These are phyloP conservation scores for Etia nguti DNA, from an alignment of 2,113 vertebrate genomes.

Conservation along the genomic window DNA sequence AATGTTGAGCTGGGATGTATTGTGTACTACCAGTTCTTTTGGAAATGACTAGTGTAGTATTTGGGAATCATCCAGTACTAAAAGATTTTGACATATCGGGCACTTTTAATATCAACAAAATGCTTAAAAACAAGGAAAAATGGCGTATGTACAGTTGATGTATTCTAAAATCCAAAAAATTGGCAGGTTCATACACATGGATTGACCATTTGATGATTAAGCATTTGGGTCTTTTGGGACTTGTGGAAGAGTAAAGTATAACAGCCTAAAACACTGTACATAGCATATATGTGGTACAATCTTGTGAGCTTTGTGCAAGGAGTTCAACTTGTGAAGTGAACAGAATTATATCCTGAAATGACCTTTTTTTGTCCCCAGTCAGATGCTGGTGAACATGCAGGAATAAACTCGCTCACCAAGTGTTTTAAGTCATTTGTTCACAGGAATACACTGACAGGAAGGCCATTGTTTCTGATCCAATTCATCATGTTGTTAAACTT, in stretches of 20 bases:
- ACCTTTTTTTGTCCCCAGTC: neutral
- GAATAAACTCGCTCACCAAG: neutral
- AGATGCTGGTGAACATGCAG: neutral
- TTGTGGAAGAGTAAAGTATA: neutral
- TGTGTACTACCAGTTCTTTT: neutral
- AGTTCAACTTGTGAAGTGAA: neutral
- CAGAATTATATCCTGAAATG: neutral
- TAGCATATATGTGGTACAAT: neutral
- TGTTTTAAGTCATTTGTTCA: neutral
- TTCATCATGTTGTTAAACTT: neutral
- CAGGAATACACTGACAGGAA: neutral
- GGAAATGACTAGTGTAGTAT: neutral
- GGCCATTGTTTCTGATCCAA: neutral
- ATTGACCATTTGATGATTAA: neutral
- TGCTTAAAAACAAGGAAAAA: neutral
- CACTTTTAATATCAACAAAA: neutral
- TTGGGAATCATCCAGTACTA: neutral
- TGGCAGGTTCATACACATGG: neutral
- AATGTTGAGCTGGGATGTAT: neutral
- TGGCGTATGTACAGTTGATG: neutral
- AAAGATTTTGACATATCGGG: neutral
- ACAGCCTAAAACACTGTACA: neutral
- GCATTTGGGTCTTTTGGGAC: neutral
- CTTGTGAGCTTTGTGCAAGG: neutral
- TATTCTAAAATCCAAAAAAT: neutral